These are phyloP conservation scores for Diorhabda elongata DNA, from an alignment of 1,140 invertebrate genomes.

Conservation along the genomic window DNA sequence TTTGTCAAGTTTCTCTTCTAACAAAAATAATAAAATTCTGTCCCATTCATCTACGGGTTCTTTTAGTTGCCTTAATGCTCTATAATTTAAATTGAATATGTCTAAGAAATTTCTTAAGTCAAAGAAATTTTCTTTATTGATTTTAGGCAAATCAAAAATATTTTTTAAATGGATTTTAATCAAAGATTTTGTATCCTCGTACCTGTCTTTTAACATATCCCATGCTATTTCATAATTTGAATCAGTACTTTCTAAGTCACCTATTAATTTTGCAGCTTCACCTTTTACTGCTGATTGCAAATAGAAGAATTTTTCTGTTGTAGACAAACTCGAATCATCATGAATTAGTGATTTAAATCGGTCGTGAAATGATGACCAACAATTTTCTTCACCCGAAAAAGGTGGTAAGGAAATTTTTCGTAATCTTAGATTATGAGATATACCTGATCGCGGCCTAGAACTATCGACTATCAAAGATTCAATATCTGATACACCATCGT, in stretches of 20 bases:
- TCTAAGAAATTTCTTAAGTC: slow-evolving; percentile 28
- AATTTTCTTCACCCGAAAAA: slow-evolving; percentile 14
- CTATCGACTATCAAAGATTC: background rate
- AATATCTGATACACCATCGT: background rate
- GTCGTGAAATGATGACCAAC: too few species aligned
- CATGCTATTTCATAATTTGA: too few species aligned
- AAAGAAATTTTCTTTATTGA: slow-evolving; percentile 27
- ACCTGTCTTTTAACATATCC: too few species aligned
- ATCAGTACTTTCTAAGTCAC: too few species aligned
- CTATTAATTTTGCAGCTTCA: too few species aligned
- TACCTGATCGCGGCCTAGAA: background rate
- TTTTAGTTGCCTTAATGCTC: slow-evolving; percentile 31
- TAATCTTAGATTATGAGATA: background rate
- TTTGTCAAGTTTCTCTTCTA: slow-evolving; percentile 18
- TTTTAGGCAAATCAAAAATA: slow-evolving; percentile 24
- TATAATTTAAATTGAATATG: slow-evolving; percentile 19
- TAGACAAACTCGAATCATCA: too few species aligned
- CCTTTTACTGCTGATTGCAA: too few species aligned
- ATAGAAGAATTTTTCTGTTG: too few species aligned
- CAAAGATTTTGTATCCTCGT: too few species aligned
- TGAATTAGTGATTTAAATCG: too few species aligned
- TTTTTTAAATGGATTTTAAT: background rate
- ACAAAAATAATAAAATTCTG: slow-evolving; percentile 29
- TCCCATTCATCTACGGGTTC: slow-evolving; percentile 36
- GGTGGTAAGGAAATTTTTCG: slow-evolving; percentile 36